Conservation (phyloP, 2,888 invertebrate genomes). For the Sussaba pulchella region DNA sequence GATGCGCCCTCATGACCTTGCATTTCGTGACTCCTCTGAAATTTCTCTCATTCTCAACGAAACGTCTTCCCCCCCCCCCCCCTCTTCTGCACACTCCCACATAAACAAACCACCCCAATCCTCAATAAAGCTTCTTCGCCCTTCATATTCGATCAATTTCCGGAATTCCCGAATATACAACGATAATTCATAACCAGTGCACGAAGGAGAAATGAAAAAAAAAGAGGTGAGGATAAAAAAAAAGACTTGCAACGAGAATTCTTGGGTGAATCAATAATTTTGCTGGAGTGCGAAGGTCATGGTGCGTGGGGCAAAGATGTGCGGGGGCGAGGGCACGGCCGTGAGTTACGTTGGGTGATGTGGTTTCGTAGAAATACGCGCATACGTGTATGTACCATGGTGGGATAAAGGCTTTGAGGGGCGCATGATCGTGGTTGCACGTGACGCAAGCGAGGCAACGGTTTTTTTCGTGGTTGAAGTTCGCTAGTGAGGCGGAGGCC, state of each 20-base stretch:
- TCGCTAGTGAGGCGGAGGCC: too few relatives aligned
- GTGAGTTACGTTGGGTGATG: not conserved
- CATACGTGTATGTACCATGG: not conserved
- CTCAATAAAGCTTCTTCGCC: not conserved
- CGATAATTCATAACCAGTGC: not conserved
- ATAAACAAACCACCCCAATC: not conserved
- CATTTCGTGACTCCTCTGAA: conserved; percentile 38
- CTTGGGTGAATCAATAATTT: conserved; percentile 67
- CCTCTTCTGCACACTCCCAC: not conserved
- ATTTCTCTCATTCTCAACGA: not conserved
- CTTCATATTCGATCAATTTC: not conserved
- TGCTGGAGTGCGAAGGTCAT: conserved; percentile 69
- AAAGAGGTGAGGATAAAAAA: not conserved
- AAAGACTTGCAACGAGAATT: conserved; percentile 29
- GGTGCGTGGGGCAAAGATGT: conserved; percentile 39
- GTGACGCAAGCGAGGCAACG: not conserved
- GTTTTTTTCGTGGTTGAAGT: too few relatives aligned
- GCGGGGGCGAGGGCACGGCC: conserved; percentile 27
- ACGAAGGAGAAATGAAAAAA: conserved; percentile 3
- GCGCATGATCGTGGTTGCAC: too few relatives aligned
- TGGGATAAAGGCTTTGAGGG: too few relatives aligned
- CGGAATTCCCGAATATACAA: not conserved
- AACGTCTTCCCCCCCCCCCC: not conserved
- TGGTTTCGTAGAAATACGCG: conserved; percentile 19
- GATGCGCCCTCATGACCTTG: conserved; percentile 51